Evolutionary conservation across 92 coral and sea anemone genomes (phyloP).

Genomic region (Palythoa grandis): DNA sequence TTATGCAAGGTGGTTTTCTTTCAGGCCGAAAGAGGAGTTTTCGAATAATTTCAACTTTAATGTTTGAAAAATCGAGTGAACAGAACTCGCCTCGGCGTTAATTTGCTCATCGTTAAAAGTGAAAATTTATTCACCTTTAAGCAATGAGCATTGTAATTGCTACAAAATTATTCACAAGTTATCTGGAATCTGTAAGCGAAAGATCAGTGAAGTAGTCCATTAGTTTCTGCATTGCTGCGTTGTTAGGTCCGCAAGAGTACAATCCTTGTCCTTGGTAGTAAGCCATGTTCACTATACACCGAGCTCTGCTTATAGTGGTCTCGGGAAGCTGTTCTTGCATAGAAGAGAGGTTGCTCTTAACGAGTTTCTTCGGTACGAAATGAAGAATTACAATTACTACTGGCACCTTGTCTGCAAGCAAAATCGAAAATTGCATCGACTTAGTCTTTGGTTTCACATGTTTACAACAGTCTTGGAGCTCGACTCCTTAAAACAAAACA

Average conservation of each 20-base stretch:
- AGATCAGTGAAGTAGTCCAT: conserved; percentile 23
- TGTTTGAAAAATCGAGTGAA: too few species aligned
- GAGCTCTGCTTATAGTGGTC: conserved; percentile 9
- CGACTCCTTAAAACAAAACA: too few species aligned
- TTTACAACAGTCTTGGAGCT: too few species aligned
- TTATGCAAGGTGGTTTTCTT: too few species aligned
- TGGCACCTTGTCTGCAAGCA: conserved; percentile 26
- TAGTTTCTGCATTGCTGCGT: conserved; percentile 25
- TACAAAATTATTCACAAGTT: background rate
- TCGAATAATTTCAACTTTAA: too few species aligned
- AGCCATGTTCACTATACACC: conserved; percentile 31
- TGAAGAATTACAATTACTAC: conserved; percentile 31
- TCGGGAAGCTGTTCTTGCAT: conserved; percentile 33
- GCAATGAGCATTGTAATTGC: too few species aligned
- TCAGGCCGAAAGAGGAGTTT: too few species aligned
- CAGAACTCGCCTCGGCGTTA: too few species aligned
- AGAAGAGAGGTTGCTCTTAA: conserved; percentile 28
- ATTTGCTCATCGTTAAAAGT: too few species aligned
- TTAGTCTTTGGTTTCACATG: too few species aligned
- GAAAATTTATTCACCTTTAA: too few species aligned
- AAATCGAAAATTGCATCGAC: background rate
- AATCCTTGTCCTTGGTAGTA: conserved; percentile 14
- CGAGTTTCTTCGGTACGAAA: conserved; percentile 28
- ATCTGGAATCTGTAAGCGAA: background rate
- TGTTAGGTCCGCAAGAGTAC: conserved; percentile 29